A percentile compares a stretch with the other conserved stretches of the same genome.
phyloP scores from a whole-genome alignment of 2,888 invertebrate species.

The Microchrysa polita region DNA sequence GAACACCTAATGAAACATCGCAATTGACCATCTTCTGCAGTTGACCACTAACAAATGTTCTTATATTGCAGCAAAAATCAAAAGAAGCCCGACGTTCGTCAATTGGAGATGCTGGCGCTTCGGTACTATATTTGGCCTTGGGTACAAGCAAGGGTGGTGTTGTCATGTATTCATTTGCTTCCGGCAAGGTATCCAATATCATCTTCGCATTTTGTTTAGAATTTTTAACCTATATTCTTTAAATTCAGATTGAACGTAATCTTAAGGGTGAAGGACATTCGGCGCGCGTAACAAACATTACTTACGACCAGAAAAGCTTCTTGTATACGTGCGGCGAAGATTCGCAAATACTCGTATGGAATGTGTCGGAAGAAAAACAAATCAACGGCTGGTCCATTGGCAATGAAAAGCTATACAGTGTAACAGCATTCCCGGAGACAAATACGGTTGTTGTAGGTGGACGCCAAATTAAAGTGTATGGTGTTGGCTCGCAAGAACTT shows the following conservation, averaged over 20 bases:
- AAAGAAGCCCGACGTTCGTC: conserved; percentile 56
- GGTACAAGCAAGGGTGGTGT: conserved; percentile 60
- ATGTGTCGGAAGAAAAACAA: conserved; percentile 62
- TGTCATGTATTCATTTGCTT: conserved; percentile 58
- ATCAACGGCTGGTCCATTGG: conserved; percentile 70
- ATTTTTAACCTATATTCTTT: not conserved
- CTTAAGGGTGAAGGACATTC: conserved; percentile 64
- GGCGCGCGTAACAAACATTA: conserved; percentile 67
- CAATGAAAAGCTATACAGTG: conserved; percentile 65
- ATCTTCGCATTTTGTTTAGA: not conserved
- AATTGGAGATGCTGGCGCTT: conserved; percentile 47
- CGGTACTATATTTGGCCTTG: conserved; percentile 56
- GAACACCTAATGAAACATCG: too few species aligned
- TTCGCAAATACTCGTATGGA: conserved; percentile 68
- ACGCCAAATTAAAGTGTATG: conserved; percentile 66
- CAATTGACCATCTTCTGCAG: too few species aligned
- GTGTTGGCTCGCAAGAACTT: conserved; percentile 68
- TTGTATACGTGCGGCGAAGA: conserved; percentile 71
- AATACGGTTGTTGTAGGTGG: conserved; percentile 59
- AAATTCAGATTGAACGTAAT: conserved; percentile 57
- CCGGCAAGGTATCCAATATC: conserved; percentile 58
- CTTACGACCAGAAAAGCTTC: conserved; percentile 65
- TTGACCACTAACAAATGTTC: not conserved
- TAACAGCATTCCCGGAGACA: conserved; percentile 60
- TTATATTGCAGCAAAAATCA: conserved; percentile 47